A percentile compares a stretch with the other conserved stretches of the same genome.
Evolutionary conservation across 2,888 invertebrate species (phyloP).

Genomic region (Drosophila paramelanica): DNA sequence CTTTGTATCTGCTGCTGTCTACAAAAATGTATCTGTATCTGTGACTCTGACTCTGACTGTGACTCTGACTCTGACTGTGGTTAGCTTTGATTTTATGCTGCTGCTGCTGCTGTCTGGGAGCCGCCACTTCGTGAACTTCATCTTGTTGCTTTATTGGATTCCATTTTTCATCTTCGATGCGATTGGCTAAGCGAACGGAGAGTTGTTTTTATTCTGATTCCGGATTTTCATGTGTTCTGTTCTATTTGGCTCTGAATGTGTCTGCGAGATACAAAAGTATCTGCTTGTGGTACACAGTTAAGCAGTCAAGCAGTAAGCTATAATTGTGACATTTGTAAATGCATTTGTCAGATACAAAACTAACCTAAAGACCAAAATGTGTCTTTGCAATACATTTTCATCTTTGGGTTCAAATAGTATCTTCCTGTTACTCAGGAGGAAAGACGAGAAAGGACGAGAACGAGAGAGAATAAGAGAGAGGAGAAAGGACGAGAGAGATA

Average conservation of each 20-base stretch:
- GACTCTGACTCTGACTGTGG: conserved; percentile 35
- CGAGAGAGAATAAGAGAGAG: no score
- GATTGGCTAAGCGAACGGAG: conserved; percentile 22
- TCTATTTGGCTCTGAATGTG: no score
- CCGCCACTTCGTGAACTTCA: conserved; percentile 43
- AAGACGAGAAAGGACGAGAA: no score
- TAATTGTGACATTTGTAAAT: no score
- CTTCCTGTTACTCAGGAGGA: neutral
- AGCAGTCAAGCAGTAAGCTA: no score
- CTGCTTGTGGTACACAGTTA: no score
- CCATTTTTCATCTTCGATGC: conserved; percentile 39
- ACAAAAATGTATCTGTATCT: conserved; percentile 38
- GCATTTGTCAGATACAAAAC: no score
- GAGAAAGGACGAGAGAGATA: no score
- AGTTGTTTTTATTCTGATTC: neutral
- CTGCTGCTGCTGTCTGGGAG: neutral
- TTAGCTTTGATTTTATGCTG: conserved; percentile 66
- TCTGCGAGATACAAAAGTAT: no score
- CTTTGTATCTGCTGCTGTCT: conserved; percentile 11
- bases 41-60: conserved; percentile 20
- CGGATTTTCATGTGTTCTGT: neutral
- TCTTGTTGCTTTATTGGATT: conserved; percentile 50
- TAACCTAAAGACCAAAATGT: no score
- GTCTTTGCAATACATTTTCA: neutral
- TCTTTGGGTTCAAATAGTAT: neutral